Evolutionary conservation across 2,797 vertebrate species (phyloP), one percentile per base, ranked within the genome.

Genomic region (Psittacula echo): DNA sequence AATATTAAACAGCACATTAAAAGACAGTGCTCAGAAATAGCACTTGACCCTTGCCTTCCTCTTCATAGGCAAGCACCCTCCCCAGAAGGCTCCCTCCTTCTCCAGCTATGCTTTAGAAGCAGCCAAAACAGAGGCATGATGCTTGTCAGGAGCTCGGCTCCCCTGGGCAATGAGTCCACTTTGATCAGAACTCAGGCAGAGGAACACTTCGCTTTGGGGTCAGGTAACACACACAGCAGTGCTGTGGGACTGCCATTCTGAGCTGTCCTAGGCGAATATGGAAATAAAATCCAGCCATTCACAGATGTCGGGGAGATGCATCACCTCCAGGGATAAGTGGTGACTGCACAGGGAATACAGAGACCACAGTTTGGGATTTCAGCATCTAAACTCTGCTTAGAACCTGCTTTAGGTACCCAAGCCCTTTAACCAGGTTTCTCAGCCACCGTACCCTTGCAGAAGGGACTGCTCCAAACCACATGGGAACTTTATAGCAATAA

Each of bases 1-100:
- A 85, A 89, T 85, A 48, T 42, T 85, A 92, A 95, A 27, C 41
- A 82, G 86, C 72, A 83, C 88, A 65, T 76, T 74, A 90, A 87
- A 90, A 93, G 90, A 56, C 56, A 48, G 37, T 0, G 32, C 71
- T 93, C 47, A 71, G 60, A 79, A 76, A 79, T 2, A 70, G 64
- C 41, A 51, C 84, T 64, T 94, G 94, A 92, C 75, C 86, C 30
- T 24, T 87, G 86, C 37, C 60, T 62, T 42, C 60, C 22, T 20
- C 90, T 90, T 85, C 62, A 80, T 3, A 88, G 64, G 37, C 29
- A 80, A 86, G 42, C 62, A 39, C 44, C 64, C 94, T 90, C 70
- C 90, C 34, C 71, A 66, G 53, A 2, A 64, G 82, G 62, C 45
- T 62, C 48, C 29, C 56, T 75, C 34, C 58, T 89, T 86, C 50